Evolutionary conservation across 2,888 invertebrate species (phyloP).

Genomic region (Antheraea yamamai): DNA sequence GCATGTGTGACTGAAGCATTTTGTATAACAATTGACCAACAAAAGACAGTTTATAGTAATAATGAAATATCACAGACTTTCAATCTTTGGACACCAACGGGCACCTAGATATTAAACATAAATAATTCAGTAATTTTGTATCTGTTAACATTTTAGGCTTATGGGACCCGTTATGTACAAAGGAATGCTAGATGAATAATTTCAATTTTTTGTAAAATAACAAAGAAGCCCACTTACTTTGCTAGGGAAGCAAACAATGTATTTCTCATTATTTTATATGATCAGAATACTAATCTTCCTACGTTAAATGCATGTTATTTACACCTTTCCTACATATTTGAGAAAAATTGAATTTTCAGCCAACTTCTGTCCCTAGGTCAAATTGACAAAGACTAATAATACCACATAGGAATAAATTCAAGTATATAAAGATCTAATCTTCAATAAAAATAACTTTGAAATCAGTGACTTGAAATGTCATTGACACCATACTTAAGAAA

Average conservation of each 20-base stretch:
- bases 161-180: constrained; percentile 76
- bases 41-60: constrained; percentile 75
- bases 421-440: constrained; percentile 75
- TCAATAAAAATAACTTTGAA: constrained; percentile 75
- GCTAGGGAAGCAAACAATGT: constrained; percentile 71
- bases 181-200: constrained; percentile 72
- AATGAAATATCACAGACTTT: constrained; percentile 82
- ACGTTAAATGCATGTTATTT: constrained; percentile 79
- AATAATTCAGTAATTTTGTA: constrained; percentile 65
- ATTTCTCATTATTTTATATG: constrained; percentile 63
- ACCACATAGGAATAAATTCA: constrained; percentile 72
- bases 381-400: constrained; percentile 66
- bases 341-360: constrained; percentile 62
- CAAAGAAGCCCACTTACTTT: constrained; percentile 70
- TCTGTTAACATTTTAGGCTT: constrained; percentile 64
- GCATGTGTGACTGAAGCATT: constrained; percentile 50
- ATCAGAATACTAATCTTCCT: constrained; percentile 69
- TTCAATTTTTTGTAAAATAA: constrained; percentile 68
- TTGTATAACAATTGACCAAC: constrained; percentile 82
- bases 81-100: constrained; percentile 81
- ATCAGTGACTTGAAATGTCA: constrained; percentile 79
- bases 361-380: constrained; percentile 57
- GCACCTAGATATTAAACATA: constrained; percentile 59
- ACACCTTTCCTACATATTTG: constrained; percentile 66
- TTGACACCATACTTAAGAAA: constrained; percentile 78